A percentile compares a stretch with the other conserved stretches of the same genome.
phyloP scores from a whole-genome alignment of 2,888 invertebrate species.

The Ptilodon capucinus region DNA sequence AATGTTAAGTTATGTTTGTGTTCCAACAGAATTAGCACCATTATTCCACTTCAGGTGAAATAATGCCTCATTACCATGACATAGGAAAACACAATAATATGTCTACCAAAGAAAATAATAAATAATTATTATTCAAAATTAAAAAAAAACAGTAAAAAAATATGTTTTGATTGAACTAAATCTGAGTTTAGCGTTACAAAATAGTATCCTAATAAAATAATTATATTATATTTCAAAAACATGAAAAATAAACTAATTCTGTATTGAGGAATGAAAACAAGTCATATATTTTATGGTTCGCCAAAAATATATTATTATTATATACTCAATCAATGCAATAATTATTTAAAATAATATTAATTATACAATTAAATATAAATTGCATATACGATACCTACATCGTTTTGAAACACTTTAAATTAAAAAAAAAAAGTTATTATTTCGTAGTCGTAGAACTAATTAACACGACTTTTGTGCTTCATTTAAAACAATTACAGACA shows the following conservation, averaged over 20 bases:
- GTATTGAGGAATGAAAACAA: slow-evolving; percentile 36
- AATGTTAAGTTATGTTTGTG: no score
- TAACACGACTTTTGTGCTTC: not conserved
- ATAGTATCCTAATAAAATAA: slow-evolving; percentile 3
- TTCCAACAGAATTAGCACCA: no score
- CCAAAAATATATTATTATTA: slow-evolving; percentile 4
- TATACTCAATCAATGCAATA: slow-evolving; percentile 1
- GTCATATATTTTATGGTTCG: slow-evolving; percentile 8
- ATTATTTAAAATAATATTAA: not conserved
- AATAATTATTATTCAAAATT: no score
- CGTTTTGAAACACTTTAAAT: not conserved
- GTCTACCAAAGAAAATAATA: no score
- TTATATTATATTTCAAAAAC: slow-evolving; percentile 1
- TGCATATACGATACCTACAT: not conserved
- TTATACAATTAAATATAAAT: not conserved
- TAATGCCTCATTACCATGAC: no score
- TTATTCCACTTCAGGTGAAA: no score
- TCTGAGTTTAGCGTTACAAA: not conserved
- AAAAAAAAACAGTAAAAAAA: no score
- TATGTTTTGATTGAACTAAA: no score
- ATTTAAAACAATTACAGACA: slow-evolving; percentile 4
- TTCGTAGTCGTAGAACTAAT: no score
- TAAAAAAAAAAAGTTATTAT: not conserved
- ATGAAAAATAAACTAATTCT: slow-evolving; percentile 18
- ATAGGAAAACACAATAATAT: no score